A percentile compares a stretch with the other conserved stretches of the same genome.
These are phyloP conservation scores for Hypotaenidia okinawae DNA, from an alignment of 2,797 vertebrate species.

Conservation along the genomic window DNA sequence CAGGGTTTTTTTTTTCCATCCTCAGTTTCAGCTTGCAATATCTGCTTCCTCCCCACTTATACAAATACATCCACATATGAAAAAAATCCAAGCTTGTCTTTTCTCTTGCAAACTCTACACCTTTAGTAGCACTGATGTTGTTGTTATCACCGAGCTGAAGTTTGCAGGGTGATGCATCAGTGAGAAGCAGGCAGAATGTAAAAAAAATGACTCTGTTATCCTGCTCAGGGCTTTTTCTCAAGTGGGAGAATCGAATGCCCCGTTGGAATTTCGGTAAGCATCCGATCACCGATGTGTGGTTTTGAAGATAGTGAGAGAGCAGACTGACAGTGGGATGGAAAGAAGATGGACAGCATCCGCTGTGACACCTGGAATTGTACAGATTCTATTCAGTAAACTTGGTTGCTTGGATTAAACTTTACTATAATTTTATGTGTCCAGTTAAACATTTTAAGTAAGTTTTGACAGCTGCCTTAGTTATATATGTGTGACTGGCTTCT, in stretches of 20 bases:
- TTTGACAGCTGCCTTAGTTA: conserved; percentile 2
- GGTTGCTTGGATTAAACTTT: neutral
- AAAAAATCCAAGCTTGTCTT: neutral
- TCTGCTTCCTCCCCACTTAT: neutral
- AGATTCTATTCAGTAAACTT: neutral
- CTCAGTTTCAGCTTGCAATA: neutral
- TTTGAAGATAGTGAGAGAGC: neutral
- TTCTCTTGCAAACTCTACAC: neutral
- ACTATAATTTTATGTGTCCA: neutral
- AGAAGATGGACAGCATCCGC: neutral
- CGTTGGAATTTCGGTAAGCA: neutral
- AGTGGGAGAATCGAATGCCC: neutral
- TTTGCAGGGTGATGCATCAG: neutral
- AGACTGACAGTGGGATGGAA: neutral
- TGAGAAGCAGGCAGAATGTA: neutral
- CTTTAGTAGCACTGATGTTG: neutral
- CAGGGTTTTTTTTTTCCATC: neutral
- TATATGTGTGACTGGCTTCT: neutral
- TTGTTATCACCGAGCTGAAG: neutral
- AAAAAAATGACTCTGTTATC: neutral
- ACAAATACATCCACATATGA: neutral
- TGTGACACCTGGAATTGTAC: neutral
- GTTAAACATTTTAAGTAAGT: neutral
- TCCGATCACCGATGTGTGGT: accelerated
- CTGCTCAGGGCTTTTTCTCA: neutral